A percentile compares a stretch with the other conserved stretches of the same genome.
Conservation (phyloP, 1,140 invertebrate genomes). For the Carposina sasakii region DNA sequence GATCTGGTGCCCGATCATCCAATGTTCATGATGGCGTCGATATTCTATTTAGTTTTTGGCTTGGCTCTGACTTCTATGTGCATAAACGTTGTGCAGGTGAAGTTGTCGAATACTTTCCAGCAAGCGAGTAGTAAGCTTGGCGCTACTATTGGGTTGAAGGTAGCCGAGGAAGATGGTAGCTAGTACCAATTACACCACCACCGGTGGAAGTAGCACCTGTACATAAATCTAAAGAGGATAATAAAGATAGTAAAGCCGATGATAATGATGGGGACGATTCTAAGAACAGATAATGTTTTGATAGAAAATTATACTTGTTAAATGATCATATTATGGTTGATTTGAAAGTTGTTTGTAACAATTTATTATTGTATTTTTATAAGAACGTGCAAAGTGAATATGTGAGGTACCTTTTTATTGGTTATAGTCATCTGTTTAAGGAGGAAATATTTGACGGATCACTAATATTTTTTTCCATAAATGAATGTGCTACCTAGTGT, state of each 20-base stretch:
- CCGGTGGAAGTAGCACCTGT: slow-evolving; percentile 58
- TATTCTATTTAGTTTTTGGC: slow-evolving; percentile 94
- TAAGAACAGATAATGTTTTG: slow-evolving; percentile 58
- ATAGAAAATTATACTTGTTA: too few relatives aligned
- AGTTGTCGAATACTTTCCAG: slow-evolving; percentile 86
- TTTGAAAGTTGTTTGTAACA: too few relatives aligned
- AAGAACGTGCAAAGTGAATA: too few relatives aligned
- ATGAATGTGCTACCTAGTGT: too few relatives aligned
- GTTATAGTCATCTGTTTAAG: too few relatives aligned
- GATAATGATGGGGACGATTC: slow-evolving; percentile 35
- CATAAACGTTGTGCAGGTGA: slow-evolving; percentile 95
- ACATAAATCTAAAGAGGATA: slow-evolving; percentile 46
- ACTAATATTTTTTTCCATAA: too few relatives aligned
- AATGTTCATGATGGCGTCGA: slow-evolving; percentile 93
- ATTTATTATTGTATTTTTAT: too few relatives aligned
- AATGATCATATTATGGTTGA: too few relatives aligned
- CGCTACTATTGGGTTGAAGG: slow-evolving; percentile 86
- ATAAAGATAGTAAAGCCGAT: slow-evolving; percentile 37
- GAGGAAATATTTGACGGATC: too few relatives aligned
- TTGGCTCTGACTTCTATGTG: slow-evolving; percentile 96
- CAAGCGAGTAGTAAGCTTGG: slow-evolving; percentile 89
- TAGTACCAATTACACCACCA: slow-evolving; percentile 59
- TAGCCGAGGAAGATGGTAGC: slow-evolving; percentile 78
- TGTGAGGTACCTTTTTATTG: too few relatives aligned
- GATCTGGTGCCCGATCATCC: slow-evolving; percentile 92